Evolutionary conservation across 2,888 invertebrate species (phyloP), one percentile per base, ranked within the genome.

Genomic region (Punctoribates punctum): DNA sequence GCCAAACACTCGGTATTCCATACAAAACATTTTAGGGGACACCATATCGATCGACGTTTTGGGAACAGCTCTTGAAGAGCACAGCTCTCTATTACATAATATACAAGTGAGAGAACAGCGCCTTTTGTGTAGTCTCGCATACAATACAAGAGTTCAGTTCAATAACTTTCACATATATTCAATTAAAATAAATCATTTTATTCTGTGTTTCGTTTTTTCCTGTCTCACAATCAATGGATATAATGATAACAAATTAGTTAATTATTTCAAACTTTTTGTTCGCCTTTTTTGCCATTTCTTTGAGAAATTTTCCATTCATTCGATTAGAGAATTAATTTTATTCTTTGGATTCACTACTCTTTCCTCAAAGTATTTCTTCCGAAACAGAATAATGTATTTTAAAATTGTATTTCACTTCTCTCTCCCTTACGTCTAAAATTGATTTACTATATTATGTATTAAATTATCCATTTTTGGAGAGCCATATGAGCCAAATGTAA

Each of bases 141-240:
- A 38, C 20, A 38, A 67, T 67, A 42, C 38, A 67, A 29, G 60
- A 60, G 67, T 67, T 67, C 38, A 67, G 67, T 67, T 67, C 67
- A 67, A 67, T 67, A 67, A 67, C 67, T 67, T 38, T 42, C 38
- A 42, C 67, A 20, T 67, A 67, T 67, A 67, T 67, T 42, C 67
- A 67, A 67, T 67, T 67, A 67, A 67, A 67, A 67, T 67, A 67
- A 67, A 67, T 67, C 67, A 67, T 67, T 67, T 67, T 42, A 67
- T 67, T 67, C 67, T 23, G 17, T 51, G 51, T 23, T 57, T 57
- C 25, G 23, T 6, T 57, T 57, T 57, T 57, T 57, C 57, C 23
- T 57, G 23, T 23, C 51, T 51, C 20, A 23, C 11, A 57, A 60
- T 60, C 38, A 38, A 42, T 67, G 38, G 34, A 67, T 42, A 42